Percentiles rank a stretch among this genome's conserved stretches.
Evolutionary conservation across 2,888 invertebrate species (phyloP).

Genomic region (Eupithecia tripunctaria): DNA sequence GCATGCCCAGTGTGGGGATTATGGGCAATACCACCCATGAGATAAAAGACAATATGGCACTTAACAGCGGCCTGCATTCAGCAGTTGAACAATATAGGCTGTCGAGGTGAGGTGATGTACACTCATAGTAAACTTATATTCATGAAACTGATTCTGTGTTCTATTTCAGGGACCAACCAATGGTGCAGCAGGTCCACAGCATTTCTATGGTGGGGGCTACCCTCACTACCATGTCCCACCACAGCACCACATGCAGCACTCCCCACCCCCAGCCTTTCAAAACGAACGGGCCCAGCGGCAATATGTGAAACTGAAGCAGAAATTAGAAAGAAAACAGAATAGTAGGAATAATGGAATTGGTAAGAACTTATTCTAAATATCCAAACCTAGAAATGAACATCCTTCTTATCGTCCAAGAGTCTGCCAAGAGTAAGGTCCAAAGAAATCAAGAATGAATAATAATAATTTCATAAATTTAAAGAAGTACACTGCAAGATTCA

Average conservation of each 20-base stretch:
- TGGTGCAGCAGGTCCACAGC: slow-evolving; percentile 88
- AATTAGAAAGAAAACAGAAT: slow-evolving; percentile 88
- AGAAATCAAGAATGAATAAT: no score
- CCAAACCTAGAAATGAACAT: background rate
- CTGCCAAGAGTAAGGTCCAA: no score
- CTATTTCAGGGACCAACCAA: slow-evolving; percentile 86
- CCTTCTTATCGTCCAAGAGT: background rate
- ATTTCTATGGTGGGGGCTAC: slow-evolving; percentile 86
- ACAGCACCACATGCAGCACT: slow-evolving; percentile 87
- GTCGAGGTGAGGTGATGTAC: no score
- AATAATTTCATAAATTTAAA: no score
- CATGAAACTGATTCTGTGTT: background rate
- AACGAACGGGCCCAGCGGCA: slow-evolving; percentile 92
- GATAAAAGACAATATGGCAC: no score
- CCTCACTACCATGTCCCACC: slow-evolving; percentile 83
- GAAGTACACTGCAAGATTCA: background rate
- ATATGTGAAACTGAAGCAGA: slow-evolving; percentile 90
- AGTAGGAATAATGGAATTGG: slow-evolving; percentile 84
- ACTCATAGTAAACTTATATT: background rate
- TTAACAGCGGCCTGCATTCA: no score
- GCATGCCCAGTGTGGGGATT: no score
- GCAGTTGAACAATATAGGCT: no score
- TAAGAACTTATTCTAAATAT: slow-evolving; percentile 51
- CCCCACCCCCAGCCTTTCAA: slow-evolving; percentile 86
- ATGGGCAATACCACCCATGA: no score